Base-by-base conservation (phyloP, 2,888 invertebrate species). In the Hydraecia micacea region DNA sequence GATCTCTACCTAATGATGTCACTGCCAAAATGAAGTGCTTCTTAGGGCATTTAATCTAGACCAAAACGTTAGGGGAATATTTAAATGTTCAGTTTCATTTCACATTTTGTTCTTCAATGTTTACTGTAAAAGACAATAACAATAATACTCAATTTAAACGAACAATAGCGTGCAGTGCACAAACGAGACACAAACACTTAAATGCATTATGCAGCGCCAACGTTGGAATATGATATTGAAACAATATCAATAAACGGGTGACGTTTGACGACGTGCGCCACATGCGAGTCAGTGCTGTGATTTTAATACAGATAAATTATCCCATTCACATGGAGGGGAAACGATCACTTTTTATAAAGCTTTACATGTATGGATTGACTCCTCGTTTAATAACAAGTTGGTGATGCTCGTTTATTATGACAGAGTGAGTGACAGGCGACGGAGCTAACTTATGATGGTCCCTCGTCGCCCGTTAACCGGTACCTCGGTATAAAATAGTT, bases 171-270 rank as follows among this genome's bases (percentile, higher is more conserved):
- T 46, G 46, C 66, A 76, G 42, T 49, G n/a, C 63, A 74, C 49
- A 78, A 79, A 70, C 76, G 72, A 76, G 68, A 25, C 78, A 81
- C 84, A n/a, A n/a, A n/a, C 79, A 75, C 68, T 86, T 81, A 84
- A 78, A 84, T 73, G 79, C 78, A 85, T 87, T 81, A 87, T 79
- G 79, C 81, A 86, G 88, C 39, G 86, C 62, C 75, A 78, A 84
- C 78, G 77, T 76, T 68, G 67, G 76, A 75, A 80, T 84, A 79
- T 84, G 75, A 84, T 77, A 86, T 75, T 86, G 75, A 88, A 88
- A 88, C 86, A 86, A 81, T 86, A 86, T 86, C 80, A 79, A 86
- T 86, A 87, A 86, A 81, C 86, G 84, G 73, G 62, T 88, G 78
- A 86, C 75, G 73, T 79, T 71, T 77, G 76, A 39, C 73, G 75